Percentiles rank a stretch among this genome's conserved stretches.
Conservation (phyloP, 2,797 vertebrate species). For the Rousettus madagascariensis region DNA sequence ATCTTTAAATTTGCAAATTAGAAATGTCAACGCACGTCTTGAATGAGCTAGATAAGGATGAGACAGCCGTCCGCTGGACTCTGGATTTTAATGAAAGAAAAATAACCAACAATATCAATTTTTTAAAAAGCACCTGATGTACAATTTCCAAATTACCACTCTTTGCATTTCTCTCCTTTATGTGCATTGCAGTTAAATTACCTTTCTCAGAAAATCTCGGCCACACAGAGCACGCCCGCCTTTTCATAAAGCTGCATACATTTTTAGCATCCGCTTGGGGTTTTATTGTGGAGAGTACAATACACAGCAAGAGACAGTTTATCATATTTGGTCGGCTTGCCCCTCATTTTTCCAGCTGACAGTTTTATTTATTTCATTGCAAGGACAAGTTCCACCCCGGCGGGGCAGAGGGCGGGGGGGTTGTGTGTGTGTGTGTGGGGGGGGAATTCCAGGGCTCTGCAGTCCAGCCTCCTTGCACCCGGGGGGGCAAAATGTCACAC, state of each 20-base stretch:
- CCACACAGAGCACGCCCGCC: not conserved
- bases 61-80: not conserved
- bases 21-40: slow-evolving; percentile 47
- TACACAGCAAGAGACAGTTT: slow-evolving; percentile 9
- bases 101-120: slow-evolving; percentile 52
- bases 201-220: slow-evolving; percentile 43
- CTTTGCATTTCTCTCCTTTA: not conserved
- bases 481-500: not conserved
- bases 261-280: slow-evolving; percentile 51
- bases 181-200: slow-evolving; percentile 30
- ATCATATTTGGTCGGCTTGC: slow-evolving; percentile 47
- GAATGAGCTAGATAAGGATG: slow-evolving; percentile 39
- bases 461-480: not conserved
- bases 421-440: too few species aligned
- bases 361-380: slow-evolving; percentile 56
- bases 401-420: not conserved
- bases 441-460: not conserved
- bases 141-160: slow-evolving; percentile 56
- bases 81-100: slow-evolving; percentile 61
- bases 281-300: slow-evolving; percentile 42
- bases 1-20: slow-evolving; percentile 59
- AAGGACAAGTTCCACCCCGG: not conserved
- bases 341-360: slow-evolving; percentile 51
- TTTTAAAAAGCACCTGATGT: slow-evolving; percentile 42
- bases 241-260: not conserved